A percentile compares a stretch with the other conserved stretches of the same genome.
Evolutionary conservation across 1,140 invertebrate genomes (phyloP).

Genomic region (Orius insidiosus): DNA sequence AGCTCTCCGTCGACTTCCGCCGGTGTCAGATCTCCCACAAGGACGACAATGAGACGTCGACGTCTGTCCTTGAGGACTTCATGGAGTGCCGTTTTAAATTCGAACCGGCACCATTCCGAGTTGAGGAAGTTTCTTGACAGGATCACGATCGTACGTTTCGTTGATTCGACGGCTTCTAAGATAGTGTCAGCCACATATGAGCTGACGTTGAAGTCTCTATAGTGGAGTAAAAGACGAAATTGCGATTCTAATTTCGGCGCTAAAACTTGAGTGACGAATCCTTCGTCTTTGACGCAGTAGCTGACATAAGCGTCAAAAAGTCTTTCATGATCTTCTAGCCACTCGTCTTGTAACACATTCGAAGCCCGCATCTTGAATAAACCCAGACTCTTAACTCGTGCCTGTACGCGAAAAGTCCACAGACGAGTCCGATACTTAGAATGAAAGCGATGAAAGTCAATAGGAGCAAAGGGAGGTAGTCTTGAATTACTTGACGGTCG

Average conservation of each 20-base stretch:
- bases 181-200: slow-evolving; percentile 75
- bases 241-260: slow-evolving; percentile 54
- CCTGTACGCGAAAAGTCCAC: slow-evolving; percentile 60
- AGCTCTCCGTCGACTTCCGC: slow-evolving; percentile 79
- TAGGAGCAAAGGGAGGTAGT: slow-evolving; percentile 57
- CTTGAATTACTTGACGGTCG: slow-evolving; percentile 57
- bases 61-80: slow-evolving; percentile 66
- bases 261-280: slow-evolving; percentile 69
- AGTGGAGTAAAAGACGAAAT: slow-evolving; percentile 69
- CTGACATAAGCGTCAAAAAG: slow-evolving; percentile 81
- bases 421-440: slow-evolving; percentile 48
- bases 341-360: slow-evolving; percentile 65
- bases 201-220: slow-evolving; percentile 67
- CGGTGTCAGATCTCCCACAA: slow-evolving; percentile 66
- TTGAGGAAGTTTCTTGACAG: slow-evolving; percentile 83
- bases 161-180: slow-evolving; percentile 76
- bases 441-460: slow-evolving; percentile 56
- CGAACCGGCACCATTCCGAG: slow-evolving; percentile 85
- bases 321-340: slow-evolving; percentile 59
- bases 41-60: slow-evolving; percentile 54
- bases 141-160: slow-evolving; percentile 74
- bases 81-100: slow-evolving; percentile 81
- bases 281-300: slow-evolving; percentile 78
- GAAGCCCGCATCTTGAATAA: slow-evolving; percentile 65
- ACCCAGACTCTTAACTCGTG: slow-evolving; percentile 71